Conservation (phyloP, 2,888 invertebrate species). For the Plagodis pulveraria region DNA sequence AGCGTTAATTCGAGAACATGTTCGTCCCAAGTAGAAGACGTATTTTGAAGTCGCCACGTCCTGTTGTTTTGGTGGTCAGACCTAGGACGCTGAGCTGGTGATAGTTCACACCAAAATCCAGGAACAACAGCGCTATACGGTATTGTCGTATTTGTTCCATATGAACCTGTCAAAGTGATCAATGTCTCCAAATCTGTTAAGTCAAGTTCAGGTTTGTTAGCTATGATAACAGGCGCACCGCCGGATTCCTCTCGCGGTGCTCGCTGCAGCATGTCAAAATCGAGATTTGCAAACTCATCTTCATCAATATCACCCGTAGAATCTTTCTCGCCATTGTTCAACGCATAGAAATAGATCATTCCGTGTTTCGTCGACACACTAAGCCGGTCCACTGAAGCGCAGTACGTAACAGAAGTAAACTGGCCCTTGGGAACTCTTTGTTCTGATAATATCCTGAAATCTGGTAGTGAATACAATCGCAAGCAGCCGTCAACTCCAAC, state of each 20-base stretch:
- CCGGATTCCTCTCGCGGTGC: constrained; percentile 67
- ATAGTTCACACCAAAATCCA: constrained; percentile 96
- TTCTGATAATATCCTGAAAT: constrained; percentile 88
- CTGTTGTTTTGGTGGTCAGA: constrained; percentile 95
- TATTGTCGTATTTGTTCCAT: constrained; percentile 82
- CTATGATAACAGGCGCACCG: constrained; percentile 75
- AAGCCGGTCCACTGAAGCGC: constrained; percentile 94
- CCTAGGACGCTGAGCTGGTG: constrained; percentile 95
- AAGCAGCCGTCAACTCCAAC: constrained; percentile 91
- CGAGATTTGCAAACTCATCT: constrained; percentile 83
- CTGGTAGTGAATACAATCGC: constrained; percentile 89
- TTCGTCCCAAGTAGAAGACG: constrained; percentile 96
- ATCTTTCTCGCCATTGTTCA: constrained; percentile 90
- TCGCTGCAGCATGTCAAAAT: constrained; percentile 73
- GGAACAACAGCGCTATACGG: constrained; percentile 95
- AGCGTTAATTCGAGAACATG: constrained; percentile 95
- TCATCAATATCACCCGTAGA: constrained; percentile 90
- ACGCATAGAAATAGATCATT: constrained; percentile 92
- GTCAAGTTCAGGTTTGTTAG: constrained; percentile 85
- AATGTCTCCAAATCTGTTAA: constrained; percentile 87
- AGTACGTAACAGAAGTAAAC: constrained; percentile 93
- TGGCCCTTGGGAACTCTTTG: constrained; percentile 88
- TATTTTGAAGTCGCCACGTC: constrained; percentile 95
- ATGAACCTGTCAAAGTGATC: constrained; percentile 91
- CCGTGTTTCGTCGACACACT: constrained; percentile 94